phyloP scores from a whole-genome alignment of 2,113 vertebrate genomes.

The Apodemus speciosus region DNA sequence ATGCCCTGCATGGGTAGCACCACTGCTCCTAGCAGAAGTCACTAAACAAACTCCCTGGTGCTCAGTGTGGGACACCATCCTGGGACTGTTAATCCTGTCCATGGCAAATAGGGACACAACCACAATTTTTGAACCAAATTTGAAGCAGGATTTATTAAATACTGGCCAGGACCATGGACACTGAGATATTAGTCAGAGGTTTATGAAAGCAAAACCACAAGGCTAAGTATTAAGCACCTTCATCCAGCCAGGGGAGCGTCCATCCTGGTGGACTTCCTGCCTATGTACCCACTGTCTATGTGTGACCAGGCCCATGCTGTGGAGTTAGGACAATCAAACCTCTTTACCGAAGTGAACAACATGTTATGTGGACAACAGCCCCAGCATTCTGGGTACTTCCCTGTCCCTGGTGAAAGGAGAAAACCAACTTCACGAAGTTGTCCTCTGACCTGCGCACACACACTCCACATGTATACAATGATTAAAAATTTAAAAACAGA shows the following conservation, averaged over 20 bases:
- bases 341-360: not conserved
- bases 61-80: not conserved
- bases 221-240: not conserved
- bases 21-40: not conserved
- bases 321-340: not conserved
- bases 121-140: not conserved
- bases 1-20: not conserved
- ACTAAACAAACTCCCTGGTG: not conserved
- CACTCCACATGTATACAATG: not conserved
- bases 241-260: not conserved
- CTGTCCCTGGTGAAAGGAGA: not conserved
- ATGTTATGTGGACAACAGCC: not conserved
- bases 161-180: no score
- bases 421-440: not conserved
- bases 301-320: not conserved
- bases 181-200: not conserved
- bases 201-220: not conserved
- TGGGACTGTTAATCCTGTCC: not conserved
- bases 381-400: no score
- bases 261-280: no score
- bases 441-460: not conserved
- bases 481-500: not conserved
- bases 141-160: not conserved
- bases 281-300: not conserved
- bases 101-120: not conserved